A percentile compares a stretch with the other conserved stretches of the same genome.
Evolutionary conservation across 92 coral and sea anemone species (phyloP).

Genomic region (Paramuricea clavata): DNA sequence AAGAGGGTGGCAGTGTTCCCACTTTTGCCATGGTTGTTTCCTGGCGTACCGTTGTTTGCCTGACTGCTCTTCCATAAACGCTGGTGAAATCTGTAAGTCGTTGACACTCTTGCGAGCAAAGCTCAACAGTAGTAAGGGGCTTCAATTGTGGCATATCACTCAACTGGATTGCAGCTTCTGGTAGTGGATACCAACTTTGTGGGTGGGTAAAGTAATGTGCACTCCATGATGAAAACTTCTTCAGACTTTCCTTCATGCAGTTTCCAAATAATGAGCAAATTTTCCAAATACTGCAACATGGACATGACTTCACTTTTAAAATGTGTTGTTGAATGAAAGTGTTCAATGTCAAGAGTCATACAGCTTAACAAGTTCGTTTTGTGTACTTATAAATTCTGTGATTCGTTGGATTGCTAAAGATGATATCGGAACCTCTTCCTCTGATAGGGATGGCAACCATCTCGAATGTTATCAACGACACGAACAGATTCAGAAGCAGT

Average conservation of each 20-base stretch:
- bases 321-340: slow-evolving; percentile 58
- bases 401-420: slow-evolving; percentile 61
- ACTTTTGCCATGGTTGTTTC: slow-evolving; percentile 56
- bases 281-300: slow-evolving; percentile 53
- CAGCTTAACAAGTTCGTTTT: slow-evolving; percentile 54
- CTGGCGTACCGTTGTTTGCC: slow-evolving; percentile 49
- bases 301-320: slow-evolving; percentile 44
- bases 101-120: slow-evolving; percentile 37
- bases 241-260: slow-evolving; percentile 59
- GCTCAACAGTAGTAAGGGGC: slow-evolving; percentile 38
- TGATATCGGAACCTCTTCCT: slow-evolving; percentile 41
- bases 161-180: slow-evolving; percentile 32
- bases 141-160: slow-evolving; percentile 46
- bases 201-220: slow-evolving; percentile 52
- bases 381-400: slow-evolving; percentile 56
- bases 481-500: neutral
- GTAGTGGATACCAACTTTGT: slow-evolving; percentile 43
- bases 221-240: slow-evolving; percentile 57
- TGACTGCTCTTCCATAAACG: slow-evolving; percentile 42
- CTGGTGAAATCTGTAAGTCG: slow-evolving; percentile 40
- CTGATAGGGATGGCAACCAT: slow-evolving; percentile 25
- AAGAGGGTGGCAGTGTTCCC: slow-evolving; percentile 48
- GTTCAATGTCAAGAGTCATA: slow-evolving; percentile 53
- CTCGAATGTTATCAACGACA: slow-evolving; percentile 32
- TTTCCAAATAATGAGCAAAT: slow-evolving; percentile 54